phyloP scores from a whole-genome alignment of 2,113 vertebrate genomes.

The Macaca nemestrina region DNA sequence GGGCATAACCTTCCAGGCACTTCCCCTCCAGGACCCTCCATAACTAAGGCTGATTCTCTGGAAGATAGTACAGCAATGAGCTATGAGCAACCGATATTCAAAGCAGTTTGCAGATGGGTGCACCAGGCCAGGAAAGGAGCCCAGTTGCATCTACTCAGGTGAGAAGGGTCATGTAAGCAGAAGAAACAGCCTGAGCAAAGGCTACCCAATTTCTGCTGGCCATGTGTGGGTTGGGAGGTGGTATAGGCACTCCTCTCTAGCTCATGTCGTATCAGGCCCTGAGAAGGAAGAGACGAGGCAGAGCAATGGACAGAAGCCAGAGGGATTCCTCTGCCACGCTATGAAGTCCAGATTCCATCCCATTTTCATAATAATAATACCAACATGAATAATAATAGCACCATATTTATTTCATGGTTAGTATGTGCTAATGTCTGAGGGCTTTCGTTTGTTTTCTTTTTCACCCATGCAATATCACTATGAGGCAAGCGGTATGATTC shows the following conservation, averaged over 20 bases:
- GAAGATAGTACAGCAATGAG: background rate
- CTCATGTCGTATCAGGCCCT: background rate
- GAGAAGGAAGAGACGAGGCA: background rate
- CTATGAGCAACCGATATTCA: background rate
- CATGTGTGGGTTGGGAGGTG: background rate
- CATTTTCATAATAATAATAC: background rate
- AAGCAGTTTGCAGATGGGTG: background rate
- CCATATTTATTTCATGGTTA: background rate
- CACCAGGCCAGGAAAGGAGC: background rate
- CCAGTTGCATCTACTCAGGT: background rate
- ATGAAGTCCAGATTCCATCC: background rate
- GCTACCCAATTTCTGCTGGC: background rate
- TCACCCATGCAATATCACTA: background rate
- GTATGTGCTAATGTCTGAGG: background rate
- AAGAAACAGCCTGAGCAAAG: background rate
- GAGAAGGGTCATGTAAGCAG: background rate
- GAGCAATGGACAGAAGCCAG: no score
- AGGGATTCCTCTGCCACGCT: background rate
- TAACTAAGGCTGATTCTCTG: no score
- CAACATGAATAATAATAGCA: background rate
- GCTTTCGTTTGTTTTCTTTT: background rate
- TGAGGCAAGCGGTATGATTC: background rate
- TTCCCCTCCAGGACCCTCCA: no score
- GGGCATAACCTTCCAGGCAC: background rate
- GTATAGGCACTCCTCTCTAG: background rate